Conservation (phyloP, 2,113 vertebrate species). For the Ptilonorhynchus violaceus region DNA sequence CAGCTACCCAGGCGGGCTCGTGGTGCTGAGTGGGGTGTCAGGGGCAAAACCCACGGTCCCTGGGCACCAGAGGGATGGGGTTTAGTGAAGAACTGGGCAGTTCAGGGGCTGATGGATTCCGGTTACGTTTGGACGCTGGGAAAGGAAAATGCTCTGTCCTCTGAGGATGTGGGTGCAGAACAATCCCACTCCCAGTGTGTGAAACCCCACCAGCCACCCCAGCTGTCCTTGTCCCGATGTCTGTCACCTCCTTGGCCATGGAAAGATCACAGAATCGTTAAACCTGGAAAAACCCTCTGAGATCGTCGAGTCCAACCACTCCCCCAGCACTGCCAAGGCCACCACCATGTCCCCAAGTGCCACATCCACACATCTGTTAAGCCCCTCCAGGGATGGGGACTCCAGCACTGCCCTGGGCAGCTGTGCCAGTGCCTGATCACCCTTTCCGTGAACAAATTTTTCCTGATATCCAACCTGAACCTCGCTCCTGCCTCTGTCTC, state of each 20-base stretch:
- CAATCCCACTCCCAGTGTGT: background rate
- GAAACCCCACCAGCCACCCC: background rate
- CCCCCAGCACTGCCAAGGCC: background rate
- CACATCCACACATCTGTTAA: background rate
- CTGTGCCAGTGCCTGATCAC: background rate
- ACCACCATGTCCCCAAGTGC: background rate
- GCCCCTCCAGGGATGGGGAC: background rate
- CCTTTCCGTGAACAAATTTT: background rate
- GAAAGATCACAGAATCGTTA: background rate
- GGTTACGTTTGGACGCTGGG: background rate
- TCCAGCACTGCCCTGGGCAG: background rate
- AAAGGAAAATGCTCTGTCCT: background rate
- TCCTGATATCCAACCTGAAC: background rate
- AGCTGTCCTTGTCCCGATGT: rapidly evolving
- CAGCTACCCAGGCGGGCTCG: rapidly evolving
- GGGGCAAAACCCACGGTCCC: background rate
- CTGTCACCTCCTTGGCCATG: rapidly evolving
- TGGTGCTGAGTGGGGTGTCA: background rate
- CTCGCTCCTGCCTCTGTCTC: background rate
- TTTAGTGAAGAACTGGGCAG: background rate
- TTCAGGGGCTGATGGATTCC: background rate
- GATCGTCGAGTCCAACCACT: background rate
- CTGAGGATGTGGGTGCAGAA: background rate
- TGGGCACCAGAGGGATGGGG: background rate
- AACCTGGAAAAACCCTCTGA: background rate